These are phyloP conservation scores for Pantherophis vulpinus DNA, from an alignment of 2,797 vertebrate genomes.

Conservation along the genomic window DNA sequence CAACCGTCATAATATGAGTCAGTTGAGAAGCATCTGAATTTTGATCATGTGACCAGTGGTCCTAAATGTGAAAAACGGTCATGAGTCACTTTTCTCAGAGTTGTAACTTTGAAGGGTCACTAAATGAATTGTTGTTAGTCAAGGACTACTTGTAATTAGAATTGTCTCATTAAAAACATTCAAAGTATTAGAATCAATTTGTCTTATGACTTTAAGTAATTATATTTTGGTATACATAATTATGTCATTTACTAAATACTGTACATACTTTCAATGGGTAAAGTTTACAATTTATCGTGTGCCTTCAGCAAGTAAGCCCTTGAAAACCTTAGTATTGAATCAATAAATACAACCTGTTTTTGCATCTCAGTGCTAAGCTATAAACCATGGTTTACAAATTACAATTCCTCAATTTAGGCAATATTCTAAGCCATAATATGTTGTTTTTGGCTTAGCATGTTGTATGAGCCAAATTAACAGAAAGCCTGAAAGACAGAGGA, in stretches of 20 bases:
- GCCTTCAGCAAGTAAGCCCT: background rate
- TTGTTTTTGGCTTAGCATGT: background rate
- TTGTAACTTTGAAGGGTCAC: background rate
- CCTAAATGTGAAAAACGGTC: background rate
- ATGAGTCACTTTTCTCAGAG: background rate
- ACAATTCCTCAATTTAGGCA: background rate
- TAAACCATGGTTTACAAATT: background rate
- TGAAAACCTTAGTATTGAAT: background rate
- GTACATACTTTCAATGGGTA: background rate
- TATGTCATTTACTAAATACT: background rate
- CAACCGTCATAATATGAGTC: background rate
- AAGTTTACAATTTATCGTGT: background rate
- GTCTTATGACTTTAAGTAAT: background rate
- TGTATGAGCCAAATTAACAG: background rate
- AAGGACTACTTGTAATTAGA: background rate
- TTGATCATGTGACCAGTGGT: background rate
- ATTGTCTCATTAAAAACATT: background rate
- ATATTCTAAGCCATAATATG: background rate
- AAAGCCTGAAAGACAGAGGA: background rate
- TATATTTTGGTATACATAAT: background rate
- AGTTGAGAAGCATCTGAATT: background rate
- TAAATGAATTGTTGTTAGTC: background rate
- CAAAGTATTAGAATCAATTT: background rate
- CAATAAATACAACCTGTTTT: background rate
- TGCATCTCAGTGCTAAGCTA: background rate